Evolutionary conservation across 2,797 vertebrate genomes (phyloP), one percentile per base, ranked within the genome.

Genomic region (Danio choprae): DNA sequence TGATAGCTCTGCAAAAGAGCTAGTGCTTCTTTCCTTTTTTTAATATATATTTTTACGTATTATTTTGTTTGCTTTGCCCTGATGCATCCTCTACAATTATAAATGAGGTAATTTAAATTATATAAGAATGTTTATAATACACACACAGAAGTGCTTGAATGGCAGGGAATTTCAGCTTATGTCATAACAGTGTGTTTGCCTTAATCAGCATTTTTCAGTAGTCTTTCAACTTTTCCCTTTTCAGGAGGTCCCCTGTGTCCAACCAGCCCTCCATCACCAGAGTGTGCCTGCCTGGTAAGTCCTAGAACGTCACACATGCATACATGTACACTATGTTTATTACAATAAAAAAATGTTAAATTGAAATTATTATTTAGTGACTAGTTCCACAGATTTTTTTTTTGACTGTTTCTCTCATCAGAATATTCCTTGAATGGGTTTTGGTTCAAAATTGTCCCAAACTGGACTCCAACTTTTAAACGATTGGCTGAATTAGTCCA

Each of bases 251-350:
- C 60, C 95, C 95, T 64, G 94, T 90, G 16, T 87, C 92, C 20
- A 94, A 89, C 81, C 95, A 96, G 86, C 94, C 95, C 13, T 87
- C 95, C 20, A 88, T 94, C 79, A 92, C 95, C 90, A 94, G 92
- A 90, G 92, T 94, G 84, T 96, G 93, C 88, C 91, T 94, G 76
- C 94, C 94, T 92, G 95, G 95, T 96, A 93, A 0, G 94, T 63
- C 38, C 22, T 69, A 44, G 38, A 16, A 48, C 22, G 40, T 62
- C 36, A 41, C 16, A 9, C 5, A 16, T 16, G 4, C 44, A 53
- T 18, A 70, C 53, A 41, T 13, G 4, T 70, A 20, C 29, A 29
- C 29, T 29, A 29, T 29, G 29, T 29, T 29, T 29, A 29, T 29
- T 29, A 29, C 29, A n/a, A n/a, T n/a, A n/a, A n/a, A n/a, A n/a